These are phyloP conservation scores for Hydrolagus affinis DNA, from an alignment of 2,113 vertebrate species.

Conservation along the genomic window DNA sequence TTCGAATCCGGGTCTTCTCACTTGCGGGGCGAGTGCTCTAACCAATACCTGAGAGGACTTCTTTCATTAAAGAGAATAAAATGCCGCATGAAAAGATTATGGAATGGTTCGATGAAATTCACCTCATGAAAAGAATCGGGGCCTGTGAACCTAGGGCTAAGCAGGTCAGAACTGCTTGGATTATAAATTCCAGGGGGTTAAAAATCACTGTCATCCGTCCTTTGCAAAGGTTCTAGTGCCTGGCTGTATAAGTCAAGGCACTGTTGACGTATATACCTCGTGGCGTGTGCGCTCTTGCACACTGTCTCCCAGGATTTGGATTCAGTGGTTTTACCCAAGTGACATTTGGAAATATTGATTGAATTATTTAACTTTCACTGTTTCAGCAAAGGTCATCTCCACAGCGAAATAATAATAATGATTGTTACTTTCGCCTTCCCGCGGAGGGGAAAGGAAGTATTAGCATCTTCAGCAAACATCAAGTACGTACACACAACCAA, in stretches of 20 bases:
- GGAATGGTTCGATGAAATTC: neutral
- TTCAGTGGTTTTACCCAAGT: neutral
- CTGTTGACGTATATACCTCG: neutral
- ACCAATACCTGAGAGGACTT: too few relatives aligned
- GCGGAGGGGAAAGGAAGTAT: too few relatives aligned
- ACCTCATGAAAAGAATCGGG: neutral
- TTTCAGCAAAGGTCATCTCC: conserved; percentile 5
- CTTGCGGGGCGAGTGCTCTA: too few relatives aligned
- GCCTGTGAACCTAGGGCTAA: neutral
- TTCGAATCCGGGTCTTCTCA: too few relatives aligned
- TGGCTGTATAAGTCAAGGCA: neutral
- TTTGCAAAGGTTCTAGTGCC: neutral
- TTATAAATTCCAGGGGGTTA: neutral
- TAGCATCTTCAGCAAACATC: too few relatives aligned
- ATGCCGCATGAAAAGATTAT: neutral
- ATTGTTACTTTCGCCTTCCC: too few relatives aligned
- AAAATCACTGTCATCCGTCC: neutral
- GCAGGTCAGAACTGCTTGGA: neutral
- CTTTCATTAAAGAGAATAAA: conserved; percentile 2
- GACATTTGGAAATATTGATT: neutral
- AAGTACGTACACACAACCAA: too few relatives aligned
- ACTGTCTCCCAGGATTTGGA: neutral
- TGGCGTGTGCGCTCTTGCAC: neutral
- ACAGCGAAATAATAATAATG: too few relatives aligned
- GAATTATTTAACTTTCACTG: neutral